Percentiles rank a stretch among this genome's conserved stretches.
These are phyloP conservation scores for Helicoverpa assulta DNA, from an alignment of 2,888 invertebrate genomes.

Conservation along the genomic window DNA sequence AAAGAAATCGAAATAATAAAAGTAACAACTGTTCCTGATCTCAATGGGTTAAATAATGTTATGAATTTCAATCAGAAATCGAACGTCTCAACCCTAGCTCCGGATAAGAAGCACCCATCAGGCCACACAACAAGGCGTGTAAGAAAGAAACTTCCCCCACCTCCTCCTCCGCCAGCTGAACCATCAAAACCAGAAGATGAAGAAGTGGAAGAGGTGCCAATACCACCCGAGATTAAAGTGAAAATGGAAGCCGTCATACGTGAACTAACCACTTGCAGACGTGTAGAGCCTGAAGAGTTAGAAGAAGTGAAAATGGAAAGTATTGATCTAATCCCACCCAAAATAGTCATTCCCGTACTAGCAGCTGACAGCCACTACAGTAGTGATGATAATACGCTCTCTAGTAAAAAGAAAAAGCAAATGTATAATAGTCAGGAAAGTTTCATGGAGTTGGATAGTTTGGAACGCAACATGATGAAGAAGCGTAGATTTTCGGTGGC, in stretches of 20 bases:
- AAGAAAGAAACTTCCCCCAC: conserved; percentile 85
- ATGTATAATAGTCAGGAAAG: conserved; percentile 68
- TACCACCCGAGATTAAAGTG: conserved; percentile 89
- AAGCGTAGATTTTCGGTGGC: conserved; percentile 83
- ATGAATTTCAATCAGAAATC: conserved; percentile 47
- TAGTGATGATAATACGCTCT: conserved; percentile 80
- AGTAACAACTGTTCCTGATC: conserved; percentile 47
- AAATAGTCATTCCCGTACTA: conserved; percentile 84
- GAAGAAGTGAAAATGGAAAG: conserved; percentile 77
- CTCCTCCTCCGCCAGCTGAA: conserved; percentile 81
- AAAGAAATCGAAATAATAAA: conserved; percentile 60
- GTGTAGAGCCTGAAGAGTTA: conserved; percentile 77
- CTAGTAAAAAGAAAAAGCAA: conserved; percentile 72
- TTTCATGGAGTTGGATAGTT: conserved; percentile 80
- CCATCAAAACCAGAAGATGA: conserved; percentile 68
- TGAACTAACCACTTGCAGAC: conserved; percentile 86
- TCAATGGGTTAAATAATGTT: conserved; percentile 46
- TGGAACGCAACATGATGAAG: conserved; percentile 78
- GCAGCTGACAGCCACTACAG: conserved; percentile 84
- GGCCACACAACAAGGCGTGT: conserved; percentile 79
- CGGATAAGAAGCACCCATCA: conserved; percentile 76
- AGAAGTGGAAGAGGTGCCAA: conserved; percentile 74
- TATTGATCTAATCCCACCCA: conserved; percentile 77
- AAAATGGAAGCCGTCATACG: conserved; percentile 92
- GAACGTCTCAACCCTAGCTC: conserved; percentile 53